Base-by-base conservation (phyloP, 23 tunicate species). In the Styela clava region DNA sequence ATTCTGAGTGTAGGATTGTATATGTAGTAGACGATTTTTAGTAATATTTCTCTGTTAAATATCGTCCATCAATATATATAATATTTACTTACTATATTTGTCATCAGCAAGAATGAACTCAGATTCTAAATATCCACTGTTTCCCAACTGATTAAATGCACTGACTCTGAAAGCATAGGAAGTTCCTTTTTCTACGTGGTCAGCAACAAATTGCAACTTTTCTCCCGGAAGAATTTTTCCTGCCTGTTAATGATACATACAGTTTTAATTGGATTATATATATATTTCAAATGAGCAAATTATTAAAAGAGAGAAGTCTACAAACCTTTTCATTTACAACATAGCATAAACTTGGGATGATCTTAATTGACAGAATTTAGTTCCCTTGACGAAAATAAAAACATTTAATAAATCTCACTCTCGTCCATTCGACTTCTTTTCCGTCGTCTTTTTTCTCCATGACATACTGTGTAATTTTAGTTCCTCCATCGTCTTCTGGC, bases 71-170 rank as follows among this genome's bases (percentile, higher is more conserved):
- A 68, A 20, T 19, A 68, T 16, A 20, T 20, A 20, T n/a, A n/a
- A n/a, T n/a, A n/a, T n/a, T n/a, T n/a, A 82, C 96, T 61, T 71
- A 93, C 98, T 93, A 89, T 80, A 93, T 78, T 88, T 88, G 84
- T 93, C 98, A 65, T 93, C 98, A 36, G 98, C 98, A 44, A 93
- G 77, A 30, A 93, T 74, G 20, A 78, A 85, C 31, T 83, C 93
- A 16, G 98, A 83, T 31, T 72, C 79, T 25, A 88, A 69, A 30
- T 63, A 84, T 0, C 86, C 86, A 31, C 94, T 84, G 61, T 56
- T 67, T 23, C 98, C 98, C 33, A 93, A 63, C 25, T 83, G 72
- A 76, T 93, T 93, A 16, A 72, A 82, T 21, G 93, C 92, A 70
- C 69, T 71, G 34, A 93, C 83, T 3, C 98, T 88, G 69, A 93